A percentile compares a stretch with the other conserved stretches of the same genome.
Conservation (phyloP, 2,113 vertebrate genomes). For the Forbesichthys agassizii region DNA sequence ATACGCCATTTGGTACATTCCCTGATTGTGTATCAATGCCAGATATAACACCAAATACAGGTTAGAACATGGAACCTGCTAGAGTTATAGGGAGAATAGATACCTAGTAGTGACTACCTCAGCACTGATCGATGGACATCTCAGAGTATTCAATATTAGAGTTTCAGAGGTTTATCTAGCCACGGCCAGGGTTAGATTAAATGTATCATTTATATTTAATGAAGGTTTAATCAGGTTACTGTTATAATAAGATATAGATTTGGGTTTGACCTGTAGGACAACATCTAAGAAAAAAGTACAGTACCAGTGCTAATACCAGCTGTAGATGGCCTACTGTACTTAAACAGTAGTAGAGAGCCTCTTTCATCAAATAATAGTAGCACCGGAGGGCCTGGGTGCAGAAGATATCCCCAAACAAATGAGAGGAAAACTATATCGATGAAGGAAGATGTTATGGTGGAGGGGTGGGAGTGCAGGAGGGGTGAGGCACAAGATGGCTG, state of each 20-base stretch:
- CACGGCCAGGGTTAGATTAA: too few species aligned
- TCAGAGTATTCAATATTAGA: too few species aligned
- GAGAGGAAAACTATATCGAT: slow-evolving; percentile 23
- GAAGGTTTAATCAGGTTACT: too few species aligned
- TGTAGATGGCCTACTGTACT: not conserved
- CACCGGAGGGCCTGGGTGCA: not conserved
- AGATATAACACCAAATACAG: too few species aligned
- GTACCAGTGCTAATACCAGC: not conserved
- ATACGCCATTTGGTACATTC: too few species aligned
- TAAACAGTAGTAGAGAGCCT: slow-evolving; percentile 9
- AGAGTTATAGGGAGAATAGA: too few species aligned
- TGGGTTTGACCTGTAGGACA: not conserved
- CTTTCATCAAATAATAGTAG: slow-evolving; percentile 8
- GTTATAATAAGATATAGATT: not conserved
- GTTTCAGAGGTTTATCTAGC: not conserved
- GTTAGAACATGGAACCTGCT: too few species aligned
- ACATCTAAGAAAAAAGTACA: not conserved
- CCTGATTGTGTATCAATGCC: too few species aligned
- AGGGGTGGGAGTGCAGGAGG: slow-evolving; percentile 11
- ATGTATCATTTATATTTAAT: too few species aligned
- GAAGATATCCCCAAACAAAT: slow-evolving; percentile 7
- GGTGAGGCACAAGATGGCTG: slow-evolving; percentile 26
- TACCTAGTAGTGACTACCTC: too few species aligned
- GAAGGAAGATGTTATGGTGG: not conserved
- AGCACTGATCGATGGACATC: too few species aligned